Percentiles rank a stretch among this genome's conserved stretches.
phyloP scores from a whole-genome alignment of 2,113 vertebrate species.

The Muntiacus muntjak region DNA sequence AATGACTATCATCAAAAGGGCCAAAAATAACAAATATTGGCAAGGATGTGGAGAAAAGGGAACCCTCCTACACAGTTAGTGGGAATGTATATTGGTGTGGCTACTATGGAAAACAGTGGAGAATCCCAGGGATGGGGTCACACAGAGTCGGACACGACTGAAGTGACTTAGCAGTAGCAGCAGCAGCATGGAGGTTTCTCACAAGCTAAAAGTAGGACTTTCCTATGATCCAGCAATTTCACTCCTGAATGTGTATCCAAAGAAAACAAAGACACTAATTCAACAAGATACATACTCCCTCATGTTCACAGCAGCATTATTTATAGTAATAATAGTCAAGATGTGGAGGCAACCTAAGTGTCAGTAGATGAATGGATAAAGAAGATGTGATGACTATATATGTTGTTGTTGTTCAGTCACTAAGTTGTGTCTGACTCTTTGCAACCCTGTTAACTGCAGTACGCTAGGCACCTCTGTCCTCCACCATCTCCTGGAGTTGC shows the following conservation, averaged over 20 bases:
- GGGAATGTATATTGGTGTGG: background rate
- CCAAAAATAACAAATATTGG: background rate
- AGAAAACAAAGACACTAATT: background rate
- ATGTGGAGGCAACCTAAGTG: background rate
- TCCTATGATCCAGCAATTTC: background rate
- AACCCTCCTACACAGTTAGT: background rate
- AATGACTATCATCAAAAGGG: background rate
- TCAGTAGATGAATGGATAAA: no score
- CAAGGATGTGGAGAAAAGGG: background rate
- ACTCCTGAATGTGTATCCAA: background rate
- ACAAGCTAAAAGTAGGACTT: background rate
- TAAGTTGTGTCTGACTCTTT: background rate
- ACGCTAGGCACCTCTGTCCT: background rate
- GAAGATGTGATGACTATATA: background rate
- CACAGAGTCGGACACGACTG: no score
- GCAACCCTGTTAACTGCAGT: background rate
- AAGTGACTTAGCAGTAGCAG: no score
- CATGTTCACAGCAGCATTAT: background rate
- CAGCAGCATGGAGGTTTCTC: background rate
- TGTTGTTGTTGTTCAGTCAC: background rate
- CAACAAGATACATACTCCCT: background rate
- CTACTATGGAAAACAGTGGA: background rate
- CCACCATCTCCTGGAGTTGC: background rate
- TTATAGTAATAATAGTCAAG: background rate
- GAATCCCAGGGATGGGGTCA: no score